Conservation (phyloP, 2,113 vertebrate genomes). For the Puma concolor region DNA sequence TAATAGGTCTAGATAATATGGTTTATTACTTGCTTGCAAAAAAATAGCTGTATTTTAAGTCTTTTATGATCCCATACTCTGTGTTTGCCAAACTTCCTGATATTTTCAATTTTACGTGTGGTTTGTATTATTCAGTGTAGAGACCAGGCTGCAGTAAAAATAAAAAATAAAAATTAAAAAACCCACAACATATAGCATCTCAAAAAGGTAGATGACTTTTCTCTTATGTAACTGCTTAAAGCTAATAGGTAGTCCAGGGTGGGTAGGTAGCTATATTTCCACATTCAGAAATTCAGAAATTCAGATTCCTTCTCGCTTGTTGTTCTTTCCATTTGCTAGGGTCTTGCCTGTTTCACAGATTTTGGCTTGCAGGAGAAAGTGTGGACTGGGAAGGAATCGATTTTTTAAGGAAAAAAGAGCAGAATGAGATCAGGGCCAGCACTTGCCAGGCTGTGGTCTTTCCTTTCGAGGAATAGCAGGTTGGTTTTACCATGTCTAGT, state of each 20-base stretch:
- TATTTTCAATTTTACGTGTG: neutral
- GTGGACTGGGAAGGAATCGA: neutral
- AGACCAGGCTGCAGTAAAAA: neutral
- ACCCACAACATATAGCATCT: neutral
- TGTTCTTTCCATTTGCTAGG: neutral
- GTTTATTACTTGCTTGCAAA: neutral
- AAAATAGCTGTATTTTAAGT: neutral
- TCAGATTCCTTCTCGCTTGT: neutral
- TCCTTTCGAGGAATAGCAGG: neutral
- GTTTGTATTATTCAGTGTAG: neutral
- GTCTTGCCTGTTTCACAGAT: neutral
- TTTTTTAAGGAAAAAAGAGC: neutral
- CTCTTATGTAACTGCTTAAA: neutral
- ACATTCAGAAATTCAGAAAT: neutral
- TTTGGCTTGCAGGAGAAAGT: neutral
- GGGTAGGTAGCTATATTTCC: neutral
- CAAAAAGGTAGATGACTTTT: neutral
- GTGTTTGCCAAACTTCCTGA: neutral
- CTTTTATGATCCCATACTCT: neutral
- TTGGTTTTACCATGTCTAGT: neutral
- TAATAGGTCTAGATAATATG: neutral
- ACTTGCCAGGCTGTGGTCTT: neutral
- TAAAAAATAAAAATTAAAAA: neutral
- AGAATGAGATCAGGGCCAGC: neutral
- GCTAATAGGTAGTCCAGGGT: neutral